Percentiles rank a stretch among this genome's conserved stretches.
Evolutionary conservation across 2,888 invertebrate species (phyloP).

Genomic region (Matsumyia berberina): DNA sequence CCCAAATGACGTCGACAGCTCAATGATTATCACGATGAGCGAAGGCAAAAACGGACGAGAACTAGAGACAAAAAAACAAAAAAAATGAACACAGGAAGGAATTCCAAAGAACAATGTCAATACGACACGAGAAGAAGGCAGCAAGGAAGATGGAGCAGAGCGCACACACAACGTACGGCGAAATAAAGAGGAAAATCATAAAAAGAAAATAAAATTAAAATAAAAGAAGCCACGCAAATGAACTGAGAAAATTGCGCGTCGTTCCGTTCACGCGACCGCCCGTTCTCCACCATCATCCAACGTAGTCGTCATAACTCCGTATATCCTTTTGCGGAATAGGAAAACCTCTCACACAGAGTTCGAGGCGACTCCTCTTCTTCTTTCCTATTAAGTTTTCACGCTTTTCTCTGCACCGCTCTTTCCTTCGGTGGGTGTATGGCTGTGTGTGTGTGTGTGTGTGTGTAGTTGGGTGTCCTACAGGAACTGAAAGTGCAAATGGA

Average conservation of each 20-base stretch:
- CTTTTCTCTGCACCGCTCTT: constrained; percentile 20
- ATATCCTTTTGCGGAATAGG: constrained; percentile 42
- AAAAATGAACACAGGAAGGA: constrained; percentile 2
- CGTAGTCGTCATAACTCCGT: constrained; percentile 14
- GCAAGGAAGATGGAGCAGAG: constrained; percentile 21
- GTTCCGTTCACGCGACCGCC: constrained; percentile 25
- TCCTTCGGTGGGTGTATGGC: not conserved
- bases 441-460: not conserved
- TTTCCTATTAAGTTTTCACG: constrained; percentile 62
- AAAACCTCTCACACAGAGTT: constrained; percentile 26
- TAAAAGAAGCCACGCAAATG: constrained; percentile 63
- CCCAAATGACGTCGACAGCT: constrained; percentile 48
- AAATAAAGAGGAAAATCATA: constrained; percentile 54
- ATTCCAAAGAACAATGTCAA: constrained; percentile 51
- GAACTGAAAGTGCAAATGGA: constrained; percentile 62
- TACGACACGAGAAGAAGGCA: constrained; percentile 40
- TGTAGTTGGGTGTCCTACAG: constrained; percentile 19
- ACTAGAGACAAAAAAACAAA: not conserved
- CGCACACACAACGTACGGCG: constrained; percentile 42
- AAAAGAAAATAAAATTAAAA: constrained; percentile 63
- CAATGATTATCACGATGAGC: constrained; percentile 45
- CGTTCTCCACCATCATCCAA: not conserved
- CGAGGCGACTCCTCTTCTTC: constrained; percentile 44
- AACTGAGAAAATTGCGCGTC: constrained; percentile 63
- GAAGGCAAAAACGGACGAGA: not conserved